These are phyloP conservation scores for Tachysurus fulvidraco DNA, from an alignment of 2,113 vertebrate species.

Conservation along the genomic window DNA sequence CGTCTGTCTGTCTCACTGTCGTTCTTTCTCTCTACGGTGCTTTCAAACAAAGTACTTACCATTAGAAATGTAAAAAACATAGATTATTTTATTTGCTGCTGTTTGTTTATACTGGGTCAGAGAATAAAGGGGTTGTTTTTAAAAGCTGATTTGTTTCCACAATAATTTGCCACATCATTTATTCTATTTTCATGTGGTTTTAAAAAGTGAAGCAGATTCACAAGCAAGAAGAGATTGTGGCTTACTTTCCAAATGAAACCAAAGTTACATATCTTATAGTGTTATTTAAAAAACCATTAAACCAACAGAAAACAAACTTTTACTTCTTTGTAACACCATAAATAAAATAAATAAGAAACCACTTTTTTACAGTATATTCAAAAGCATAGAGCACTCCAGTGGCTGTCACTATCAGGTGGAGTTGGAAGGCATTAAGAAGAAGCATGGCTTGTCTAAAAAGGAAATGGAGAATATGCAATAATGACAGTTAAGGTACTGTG, in stretches of 20 bases:
- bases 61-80: slow-evolving; percentile 60
- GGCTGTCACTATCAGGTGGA: not conserved
- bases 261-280: not conserved
- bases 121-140: slow-evolving; percentile 69
- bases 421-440: not conserved
- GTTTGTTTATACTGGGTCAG: slow-evolving; percentile 78
- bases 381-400: not conserved
- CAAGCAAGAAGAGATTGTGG: not conserved
- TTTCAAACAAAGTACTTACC: slow-evolving; percentile 46
- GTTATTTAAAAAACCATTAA: too few relatives aligned
- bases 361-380: not conserved
- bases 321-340: not conserved
- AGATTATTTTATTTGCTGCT: slow-evolving; percentile 67
- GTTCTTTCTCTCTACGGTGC: slow-evolving; percentile 27
- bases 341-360: not conserved
- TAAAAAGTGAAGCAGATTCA: not conserved
- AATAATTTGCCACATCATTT: not conserved
- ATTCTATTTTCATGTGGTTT: not conserved
- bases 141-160: slow-evolving; percentile 6
- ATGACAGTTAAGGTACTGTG: not conserved
- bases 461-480: not conserved
- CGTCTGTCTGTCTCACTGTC: slow-evolving; percentile 21
- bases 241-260: not conserved
- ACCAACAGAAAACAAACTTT: not conserved
- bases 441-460: not conserved